Conservation (phyloP, 2,113 vertebrate species). For the Thamnophis sirtalis region DNA sequence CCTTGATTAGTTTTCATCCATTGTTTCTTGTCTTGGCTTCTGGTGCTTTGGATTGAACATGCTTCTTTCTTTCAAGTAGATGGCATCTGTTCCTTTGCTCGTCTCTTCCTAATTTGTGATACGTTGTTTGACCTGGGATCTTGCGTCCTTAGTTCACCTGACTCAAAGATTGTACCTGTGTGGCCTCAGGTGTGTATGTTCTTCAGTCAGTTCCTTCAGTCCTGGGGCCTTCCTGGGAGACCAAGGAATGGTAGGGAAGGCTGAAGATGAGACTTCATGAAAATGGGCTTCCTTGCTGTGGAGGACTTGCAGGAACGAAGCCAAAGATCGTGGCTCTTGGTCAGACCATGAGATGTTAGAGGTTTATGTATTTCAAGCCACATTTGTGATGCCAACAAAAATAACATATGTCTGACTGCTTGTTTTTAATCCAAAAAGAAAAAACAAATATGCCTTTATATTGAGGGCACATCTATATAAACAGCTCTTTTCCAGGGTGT, state of each 20-base stretch:
- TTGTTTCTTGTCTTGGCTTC: too few species aligned
- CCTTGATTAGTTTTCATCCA: too few species aligned
- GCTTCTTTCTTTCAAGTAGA: background rate
- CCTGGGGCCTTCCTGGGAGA: background rate
- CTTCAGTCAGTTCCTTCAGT: background rate
- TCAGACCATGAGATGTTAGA: background rate
- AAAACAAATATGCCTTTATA: background rate
- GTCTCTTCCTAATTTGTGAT: background rate
- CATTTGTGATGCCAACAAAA: background rate
- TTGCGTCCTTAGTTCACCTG: background rate
- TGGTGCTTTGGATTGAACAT: background rate
- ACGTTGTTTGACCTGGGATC: background rate
- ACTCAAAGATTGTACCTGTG: background rate
- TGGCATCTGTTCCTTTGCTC: background rate
- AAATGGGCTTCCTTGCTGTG: background rate
- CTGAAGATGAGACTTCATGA: background rate
- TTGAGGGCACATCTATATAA: background rate
- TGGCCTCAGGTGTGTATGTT: background rate
- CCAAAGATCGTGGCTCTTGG: background rate
- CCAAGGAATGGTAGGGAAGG: background rate
- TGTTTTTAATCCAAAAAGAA: background rate
- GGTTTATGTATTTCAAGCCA: background rate
- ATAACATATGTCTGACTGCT: background rate
- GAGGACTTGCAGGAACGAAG: background rate
- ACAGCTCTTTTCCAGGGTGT: background rate